Evolutionary conservation across 2,888 invertebrate species (phyloP).

Genomic region (Drosophila anceps): DNA sequence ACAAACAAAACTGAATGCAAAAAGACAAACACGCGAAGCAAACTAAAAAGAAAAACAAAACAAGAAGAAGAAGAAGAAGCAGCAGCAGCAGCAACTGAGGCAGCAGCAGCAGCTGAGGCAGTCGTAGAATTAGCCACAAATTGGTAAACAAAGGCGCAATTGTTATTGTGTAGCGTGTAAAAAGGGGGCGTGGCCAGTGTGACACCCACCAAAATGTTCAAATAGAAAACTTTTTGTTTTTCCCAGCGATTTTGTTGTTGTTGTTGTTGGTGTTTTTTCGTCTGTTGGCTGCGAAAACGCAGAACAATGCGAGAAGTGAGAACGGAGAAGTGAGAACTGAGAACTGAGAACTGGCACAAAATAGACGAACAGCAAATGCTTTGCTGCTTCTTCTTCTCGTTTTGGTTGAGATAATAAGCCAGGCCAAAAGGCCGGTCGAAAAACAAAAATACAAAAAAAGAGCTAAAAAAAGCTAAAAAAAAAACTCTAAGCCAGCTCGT

Average conservation of each 20-base stretch:
- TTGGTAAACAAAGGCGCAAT: conserved; percentile 78
- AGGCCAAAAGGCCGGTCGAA: conserved; percentile 27
- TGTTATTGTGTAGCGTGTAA: conserved; percentile 28
- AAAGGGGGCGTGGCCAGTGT: conserved; percentile 37
- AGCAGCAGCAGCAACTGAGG: too few species aligned
- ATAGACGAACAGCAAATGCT: conserved; percentile 24
- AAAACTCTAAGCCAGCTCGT: not conserved
- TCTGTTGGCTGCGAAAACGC: conserved; percentile 25
- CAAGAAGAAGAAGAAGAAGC: conserved; percentile 3
- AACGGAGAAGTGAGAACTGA: conserved; percentile 48
- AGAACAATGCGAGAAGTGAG: conserved; percentile 66
- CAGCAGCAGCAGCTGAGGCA: not conserved
- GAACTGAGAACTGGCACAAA: conserved; percentile 50
- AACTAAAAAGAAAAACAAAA: conserved; percentile 25
- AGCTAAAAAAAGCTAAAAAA: not conserved
- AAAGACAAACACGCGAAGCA: conserved; percentile 59
- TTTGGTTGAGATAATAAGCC: conserved; percentile 58
- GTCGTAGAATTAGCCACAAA: conserved; percentile 59
- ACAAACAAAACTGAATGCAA: conserved; percentile 44
- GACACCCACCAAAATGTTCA: conserved; percentile 67
- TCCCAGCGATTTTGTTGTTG: conserved; percentile 20
- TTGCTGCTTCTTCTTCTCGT: conserved; percentile 4
- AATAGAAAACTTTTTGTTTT: conserved; percentile 64
- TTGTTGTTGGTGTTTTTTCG: conserved; percentile 26
- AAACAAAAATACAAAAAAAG: conserved; percentile 3